These are phyloP conservation scores for Euura saliciscinereae DNA, from an alignment of 1,140 invertebrate genomes.

Conservation along the genomic window DNA sequence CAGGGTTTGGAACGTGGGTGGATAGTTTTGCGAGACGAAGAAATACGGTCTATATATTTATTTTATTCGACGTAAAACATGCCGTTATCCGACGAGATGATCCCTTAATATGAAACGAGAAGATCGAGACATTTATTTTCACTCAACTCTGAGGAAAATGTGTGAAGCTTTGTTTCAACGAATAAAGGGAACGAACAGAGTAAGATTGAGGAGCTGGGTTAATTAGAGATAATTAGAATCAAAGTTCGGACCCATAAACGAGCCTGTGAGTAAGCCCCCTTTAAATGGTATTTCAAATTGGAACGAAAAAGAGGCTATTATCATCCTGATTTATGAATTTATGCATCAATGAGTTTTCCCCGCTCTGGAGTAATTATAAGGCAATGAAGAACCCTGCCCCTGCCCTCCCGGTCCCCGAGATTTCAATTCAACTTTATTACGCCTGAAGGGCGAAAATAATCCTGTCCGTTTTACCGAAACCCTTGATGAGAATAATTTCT, in stretches of 20 bases:
- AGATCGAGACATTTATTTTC: neutral
- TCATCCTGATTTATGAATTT: slow-evolving; percentile 1
- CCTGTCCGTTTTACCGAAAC: too few species aligned
- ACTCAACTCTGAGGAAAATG: neutral
- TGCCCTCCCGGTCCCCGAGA: too few species aligned
- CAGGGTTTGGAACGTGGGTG: neutral
- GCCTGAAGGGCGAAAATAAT: too few species aligned
- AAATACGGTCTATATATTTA: neutral
- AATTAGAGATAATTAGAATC: neutral
- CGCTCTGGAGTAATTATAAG: neutral
- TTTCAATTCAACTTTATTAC: too few species aligned
- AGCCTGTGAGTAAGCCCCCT: neutral
- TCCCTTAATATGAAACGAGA: neutral
- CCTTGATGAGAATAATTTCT: too few species aligned
- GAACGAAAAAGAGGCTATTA: neutral
- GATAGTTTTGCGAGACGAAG: neutral
- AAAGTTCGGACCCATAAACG: neutral
- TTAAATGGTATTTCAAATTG: neutral
- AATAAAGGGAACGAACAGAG: too few species aligned
- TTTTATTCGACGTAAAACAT: neutral
- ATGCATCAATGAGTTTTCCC: neutral
- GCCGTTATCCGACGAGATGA: neutral
- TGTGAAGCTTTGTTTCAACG: too few species aligned
- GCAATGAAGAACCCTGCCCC: neutral
- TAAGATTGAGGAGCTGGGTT: neutral